Percentiles rank a stretch among this genome's conserved stretches.
phyloP scores from a whole-genome alignment of 1,140 invertebrate genomes.

The Riptortus pedestris region DNA sequence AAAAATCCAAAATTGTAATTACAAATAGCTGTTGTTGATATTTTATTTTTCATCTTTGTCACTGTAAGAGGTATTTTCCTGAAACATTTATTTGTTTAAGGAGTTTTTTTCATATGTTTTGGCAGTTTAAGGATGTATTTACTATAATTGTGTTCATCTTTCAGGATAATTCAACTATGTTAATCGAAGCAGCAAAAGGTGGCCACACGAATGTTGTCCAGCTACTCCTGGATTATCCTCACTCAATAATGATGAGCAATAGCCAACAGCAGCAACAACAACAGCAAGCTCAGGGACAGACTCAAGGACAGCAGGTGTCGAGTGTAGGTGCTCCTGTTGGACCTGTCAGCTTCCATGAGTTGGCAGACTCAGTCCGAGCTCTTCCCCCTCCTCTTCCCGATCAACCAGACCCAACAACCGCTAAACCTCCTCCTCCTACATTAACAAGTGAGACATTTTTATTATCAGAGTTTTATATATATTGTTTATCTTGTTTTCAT shows the following conservation, averaged over 20 bases:
- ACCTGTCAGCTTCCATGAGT: constrained; percentile 38
- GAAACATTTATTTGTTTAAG: too few species aligned
- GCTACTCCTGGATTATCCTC: constrained; percentile 86
- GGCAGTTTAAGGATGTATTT: too few species aligned
- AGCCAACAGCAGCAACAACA: constrained; percentile 17
- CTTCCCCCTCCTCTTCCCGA: constrained; percentile 27
- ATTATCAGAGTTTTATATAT: too few species aligned
- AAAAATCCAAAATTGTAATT: too few species aligned
- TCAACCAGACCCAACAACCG: not conserved
- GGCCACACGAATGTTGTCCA: constrained; percentile 93
- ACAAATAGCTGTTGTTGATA: too few species aligned
- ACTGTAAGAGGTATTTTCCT: too few species aligned
- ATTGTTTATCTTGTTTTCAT: too few species aligned
- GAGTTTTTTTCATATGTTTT: too few species aligned
- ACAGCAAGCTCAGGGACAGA: not conserved
- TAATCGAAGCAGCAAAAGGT: constrained; percentile 95
- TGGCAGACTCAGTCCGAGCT: constrained; percentile 44
- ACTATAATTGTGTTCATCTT: too few species aligned
- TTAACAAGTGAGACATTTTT: constrained; percentile 1
- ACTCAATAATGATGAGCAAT: constrained; percentile 55
- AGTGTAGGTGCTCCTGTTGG: constrained; percentile 16
- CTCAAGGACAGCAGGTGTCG: not conserved
- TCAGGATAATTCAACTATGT: constrained; percentile 92
- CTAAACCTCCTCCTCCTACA: not conserved
- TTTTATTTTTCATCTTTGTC: too few species aligned